Evolutionary conservation across 2,797 vertebrate genomes (phyloP).

Genomic region (Falco concolor): DNA sequence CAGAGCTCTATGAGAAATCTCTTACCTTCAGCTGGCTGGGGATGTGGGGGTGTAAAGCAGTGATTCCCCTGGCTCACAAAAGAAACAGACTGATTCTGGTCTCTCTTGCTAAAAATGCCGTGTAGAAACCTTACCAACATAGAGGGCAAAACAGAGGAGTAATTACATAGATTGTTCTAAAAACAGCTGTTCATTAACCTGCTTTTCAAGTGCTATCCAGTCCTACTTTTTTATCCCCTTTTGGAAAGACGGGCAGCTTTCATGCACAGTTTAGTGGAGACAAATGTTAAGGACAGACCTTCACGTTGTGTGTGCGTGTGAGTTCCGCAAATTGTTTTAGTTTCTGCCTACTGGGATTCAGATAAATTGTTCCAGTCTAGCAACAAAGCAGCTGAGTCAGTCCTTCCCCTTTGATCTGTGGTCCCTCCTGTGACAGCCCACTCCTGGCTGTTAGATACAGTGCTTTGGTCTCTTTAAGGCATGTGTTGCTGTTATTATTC

Average conservation of each 20-base stretch:
- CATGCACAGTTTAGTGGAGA: not conserved
- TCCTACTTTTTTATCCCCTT: not conserved
- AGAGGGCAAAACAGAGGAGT: not conserved
- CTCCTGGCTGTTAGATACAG: not conserved
- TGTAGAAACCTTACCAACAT: not conserved
- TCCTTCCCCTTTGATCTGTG: conserved; percentile 1
- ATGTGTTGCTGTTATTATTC: conserved; percentile 21
- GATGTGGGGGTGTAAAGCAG: not conserved
- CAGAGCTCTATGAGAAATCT: not conserved
- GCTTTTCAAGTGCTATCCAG: not conserved
- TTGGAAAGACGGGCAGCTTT: not conserved
- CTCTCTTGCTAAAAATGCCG: not conserved
- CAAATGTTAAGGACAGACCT: not conserved
- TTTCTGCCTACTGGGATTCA: conserved; percentile 5
- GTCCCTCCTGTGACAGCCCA: not conserved
- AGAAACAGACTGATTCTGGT: not conserved
- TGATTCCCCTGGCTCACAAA: not conserved
- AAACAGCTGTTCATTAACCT: not conserved
- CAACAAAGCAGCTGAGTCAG: conserved; percentile 13
- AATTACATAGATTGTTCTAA: not conserved
- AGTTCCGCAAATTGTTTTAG: not conserved
- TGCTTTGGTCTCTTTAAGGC: not conserved
- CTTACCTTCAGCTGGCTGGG: not conserved
- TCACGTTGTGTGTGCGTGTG: not conserved
- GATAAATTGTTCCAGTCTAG: not conserved